phyloP scores from a whole-genome alignment of 2,888 invertebrate species.

The Himalopsyche kuldschensis region DNA sequence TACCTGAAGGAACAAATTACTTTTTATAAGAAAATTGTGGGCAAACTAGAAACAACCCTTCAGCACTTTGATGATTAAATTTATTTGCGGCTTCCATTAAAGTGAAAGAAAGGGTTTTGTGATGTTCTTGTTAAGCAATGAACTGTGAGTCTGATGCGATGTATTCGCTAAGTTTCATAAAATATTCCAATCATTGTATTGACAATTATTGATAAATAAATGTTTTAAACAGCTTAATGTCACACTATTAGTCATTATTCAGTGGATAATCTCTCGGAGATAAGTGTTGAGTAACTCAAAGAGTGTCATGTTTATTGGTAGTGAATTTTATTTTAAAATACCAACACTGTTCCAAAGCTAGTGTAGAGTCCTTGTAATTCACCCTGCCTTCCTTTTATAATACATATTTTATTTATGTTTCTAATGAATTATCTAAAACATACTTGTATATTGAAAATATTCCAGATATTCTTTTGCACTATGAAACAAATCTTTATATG shows the following conservation, averaged over 20 bases:
- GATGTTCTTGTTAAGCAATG: background rate
- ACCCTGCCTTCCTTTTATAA: background rate
- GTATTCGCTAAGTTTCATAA: background rate
- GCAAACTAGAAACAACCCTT: conserved; percentile 67
- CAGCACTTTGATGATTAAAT: conserved; percentile 54
- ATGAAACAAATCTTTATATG: background rate
- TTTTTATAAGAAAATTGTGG: conserved; percentile 86
- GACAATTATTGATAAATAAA: background rate
- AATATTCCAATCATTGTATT: background rate
- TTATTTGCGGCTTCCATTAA: background rate
- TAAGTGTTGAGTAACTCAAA: background rate
- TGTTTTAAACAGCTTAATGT: background rate
- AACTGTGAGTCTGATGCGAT: background rate
- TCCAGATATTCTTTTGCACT: background rate
- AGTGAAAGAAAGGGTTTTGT: background rate
- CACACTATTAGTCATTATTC: background rate
- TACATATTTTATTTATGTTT: background rate
- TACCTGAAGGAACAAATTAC: conserved; percentile 87
- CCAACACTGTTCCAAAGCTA: background rate
- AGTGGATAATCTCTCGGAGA: background rate
- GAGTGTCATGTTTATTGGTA: background rate
- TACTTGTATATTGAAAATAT: background rate
- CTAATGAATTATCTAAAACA: background rate
- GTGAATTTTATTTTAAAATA: background rate
- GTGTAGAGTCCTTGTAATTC: background rate